Percentiles rank a stretch among this genome's conserved stretches.
phyloP scores from a whole-genome alignment of 2,888 invertebrate species.

The Diarsia brunnea region DNA sequence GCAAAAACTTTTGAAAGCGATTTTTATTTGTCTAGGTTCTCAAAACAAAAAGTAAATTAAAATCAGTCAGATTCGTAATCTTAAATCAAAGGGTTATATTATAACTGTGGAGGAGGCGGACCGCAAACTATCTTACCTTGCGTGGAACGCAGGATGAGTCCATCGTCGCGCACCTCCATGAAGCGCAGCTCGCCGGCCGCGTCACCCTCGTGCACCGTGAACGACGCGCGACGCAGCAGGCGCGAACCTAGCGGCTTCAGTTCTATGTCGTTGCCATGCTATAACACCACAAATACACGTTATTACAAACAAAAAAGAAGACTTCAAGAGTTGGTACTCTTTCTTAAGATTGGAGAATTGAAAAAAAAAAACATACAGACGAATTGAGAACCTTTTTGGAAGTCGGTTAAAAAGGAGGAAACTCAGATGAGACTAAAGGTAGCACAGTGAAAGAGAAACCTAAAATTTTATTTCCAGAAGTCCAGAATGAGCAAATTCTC shows the following conservation, averaged over 20 bases:
- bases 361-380: too few species aligned
- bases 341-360: neutral
- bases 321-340: neutral
- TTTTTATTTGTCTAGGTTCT: neutral
- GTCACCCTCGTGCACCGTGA: slow-evolving; percentile 99
- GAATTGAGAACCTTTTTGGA: too few species aligned
- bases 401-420: too few species aligned
- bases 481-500: neutral
- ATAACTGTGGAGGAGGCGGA: neutral
- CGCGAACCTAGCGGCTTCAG: slow-evolving; percentile 98
- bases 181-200: slow-evolving; percentile 96
- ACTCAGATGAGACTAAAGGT: neutral
- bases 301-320: slow-evolving; percentile 7
- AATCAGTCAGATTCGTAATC: neutral
- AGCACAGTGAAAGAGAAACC: neutral
- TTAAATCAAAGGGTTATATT: neutral
- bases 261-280: slow-evolving; percentile 99
- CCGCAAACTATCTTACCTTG: slow-evolving; percentile 78
- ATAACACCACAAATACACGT: slow-evolving; percentile 41
- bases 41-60: neutral
- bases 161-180: slow-evolving; percentile 99
- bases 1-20: neutral
- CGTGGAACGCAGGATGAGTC: slow-evolving; percentile 94
- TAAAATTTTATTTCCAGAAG: neutral
- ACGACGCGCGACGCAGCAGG: slow-evolving; percentile 98